These are phyloP conservation scores for Cettia cetti DNA, from an alignment of 2,113 vertebrate genomes.

Conservation along the genomic window DNA sequence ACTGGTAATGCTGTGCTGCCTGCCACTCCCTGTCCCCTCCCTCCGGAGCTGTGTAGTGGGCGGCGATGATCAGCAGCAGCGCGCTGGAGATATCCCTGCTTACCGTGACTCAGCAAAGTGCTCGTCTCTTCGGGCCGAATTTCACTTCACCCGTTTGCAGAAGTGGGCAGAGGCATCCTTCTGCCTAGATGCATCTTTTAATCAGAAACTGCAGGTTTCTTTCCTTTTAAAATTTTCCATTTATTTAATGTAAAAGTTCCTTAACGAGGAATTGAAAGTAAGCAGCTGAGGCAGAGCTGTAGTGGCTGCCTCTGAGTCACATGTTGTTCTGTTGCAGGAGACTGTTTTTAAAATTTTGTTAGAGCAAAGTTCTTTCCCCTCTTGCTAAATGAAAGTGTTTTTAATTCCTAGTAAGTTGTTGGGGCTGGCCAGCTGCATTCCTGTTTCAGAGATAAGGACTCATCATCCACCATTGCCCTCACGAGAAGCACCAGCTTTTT, in stretches of 20 bases:
- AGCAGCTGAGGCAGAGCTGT: neutral
- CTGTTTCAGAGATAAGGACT: neutral
- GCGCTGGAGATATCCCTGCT: accelerated
- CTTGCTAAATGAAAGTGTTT: neutral
- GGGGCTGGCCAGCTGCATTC: neutral
- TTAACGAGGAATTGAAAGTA: conserved; percentile 17
- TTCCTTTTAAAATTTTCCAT: neutral
- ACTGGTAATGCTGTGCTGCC: neutral
- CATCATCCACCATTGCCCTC: neutral
- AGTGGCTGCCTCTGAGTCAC: neutral
- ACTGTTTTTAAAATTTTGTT: neutral
- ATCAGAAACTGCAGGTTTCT: neutral
- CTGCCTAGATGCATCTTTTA: neutral
- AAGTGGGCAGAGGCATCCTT: neutral
- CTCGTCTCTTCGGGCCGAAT: neutral
- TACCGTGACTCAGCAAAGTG: neutral
- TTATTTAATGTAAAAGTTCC: neutral
- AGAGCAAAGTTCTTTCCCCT: neutral
- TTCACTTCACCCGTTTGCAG: neutral
- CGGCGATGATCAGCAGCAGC: neutral
- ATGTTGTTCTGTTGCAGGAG: neutral
- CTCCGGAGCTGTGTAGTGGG: accelerated
- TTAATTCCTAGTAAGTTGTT: neutral
- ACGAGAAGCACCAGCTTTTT: neutral
- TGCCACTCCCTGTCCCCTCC: neutral